Evolutionary conservation across 1,140 invertebrate species (phyloP), one percentile per base, ranked within the genome.

Genomic region (Littorina saxatilis): DNA sequence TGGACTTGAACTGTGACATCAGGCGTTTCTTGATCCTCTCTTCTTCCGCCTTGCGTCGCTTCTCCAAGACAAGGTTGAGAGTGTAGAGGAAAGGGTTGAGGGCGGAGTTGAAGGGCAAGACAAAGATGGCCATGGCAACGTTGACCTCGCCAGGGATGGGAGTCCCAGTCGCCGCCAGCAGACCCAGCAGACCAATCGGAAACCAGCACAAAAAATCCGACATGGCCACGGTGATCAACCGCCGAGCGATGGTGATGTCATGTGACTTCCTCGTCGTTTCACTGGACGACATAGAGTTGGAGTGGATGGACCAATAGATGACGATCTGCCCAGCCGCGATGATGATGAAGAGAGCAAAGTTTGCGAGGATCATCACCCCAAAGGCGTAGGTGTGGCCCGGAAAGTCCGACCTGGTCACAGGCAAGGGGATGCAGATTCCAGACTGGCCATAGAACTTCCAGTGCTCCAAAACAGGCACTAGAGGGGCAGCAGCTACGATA

Each of bases 81-180:
- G 87, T 87, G 75, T 88, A 88, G 15, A 88, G 55, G 39, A 88
- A 83, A 0, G 87, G 87, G 29, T 88, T 88, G 27, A 88, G 40
- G n/a, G 85, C 85, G 0, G 85, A 85, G 43, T 88, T 88, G 17
- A 84, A 66, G 0, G 87, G 85, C 20, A 86, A 63, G 32, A 86
- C 80, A 35, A 85, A 85, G 2, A 88, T 83, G 11, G 82, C 82
- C 1, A 81, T 50, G 75, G 80, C 86, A 1, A 83, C 82, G 61
- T 85, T 83, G 20, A 86, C 80, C 58, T 86, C 84, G 7, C 81
- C 81, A 7, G 82, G 77, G 17, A 88, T 84, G 17, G 52, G 37
- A 27, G 58, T 23, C 0, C 84, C 87, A 32, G 17, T 63, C 27
- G 82, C 55, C 23, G 87, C 82, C 47, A 83, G 61, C n/a, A 88